These are phyloP conservation scores for Gracilinanus agilis DNA, from an alignment of 2,113 vertebrate species.

Conservation along the genomic window DNA sequence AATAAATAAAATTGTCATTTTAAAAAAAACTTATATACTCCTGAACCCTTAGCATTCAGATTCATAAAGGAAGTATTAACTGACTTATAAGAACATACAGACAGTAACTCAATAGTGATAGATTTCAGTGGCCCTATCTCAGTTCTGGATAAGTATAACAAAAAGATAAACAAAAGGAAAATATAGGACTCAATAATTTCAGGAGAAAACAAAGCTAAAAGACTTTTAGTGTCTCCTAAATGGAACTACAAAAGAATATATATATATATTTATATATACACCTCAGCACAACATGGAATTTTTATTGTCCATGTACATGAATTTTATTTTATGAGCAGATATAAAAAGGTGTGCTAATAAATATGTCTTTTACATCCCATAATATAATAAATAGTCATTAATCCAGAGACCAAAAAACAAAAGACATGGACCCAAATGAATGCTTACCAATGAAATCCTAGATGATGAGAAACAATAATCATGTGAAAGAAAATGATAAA, in stretches of 20 bases:
- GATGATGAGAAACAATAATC: neutral
- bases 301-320: neutral
- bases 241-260: neutral
- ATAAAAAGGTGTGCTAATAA: neutral
- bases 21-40: neutral
- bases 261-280: neutral
- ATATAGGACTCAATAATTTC: neutral
- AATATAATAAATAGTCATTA: neutral
- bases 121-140: neutral
- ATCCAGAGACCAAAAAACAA: neutral
- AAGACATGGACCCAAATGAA: neutral
- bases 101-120: neutral
- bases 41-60: neutral
- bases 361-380: neutral
- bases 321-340: neutral
- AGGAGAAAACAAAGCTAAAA: neutral
- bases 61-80: neutral
- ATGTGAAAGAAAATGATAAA: neutral
- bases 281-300: neutral
- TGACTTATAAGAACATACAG: neutral
- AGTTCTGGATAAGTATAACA: neutral
- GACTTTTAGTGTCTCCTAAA: neutral
- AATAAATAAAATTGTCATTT: no score
- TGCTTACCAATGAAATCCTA: neutral
- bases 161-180: neutral